Conservation (phyloP, 2,888 invertebrate genomes). For the Meghimatium bilineatum region DNA sequence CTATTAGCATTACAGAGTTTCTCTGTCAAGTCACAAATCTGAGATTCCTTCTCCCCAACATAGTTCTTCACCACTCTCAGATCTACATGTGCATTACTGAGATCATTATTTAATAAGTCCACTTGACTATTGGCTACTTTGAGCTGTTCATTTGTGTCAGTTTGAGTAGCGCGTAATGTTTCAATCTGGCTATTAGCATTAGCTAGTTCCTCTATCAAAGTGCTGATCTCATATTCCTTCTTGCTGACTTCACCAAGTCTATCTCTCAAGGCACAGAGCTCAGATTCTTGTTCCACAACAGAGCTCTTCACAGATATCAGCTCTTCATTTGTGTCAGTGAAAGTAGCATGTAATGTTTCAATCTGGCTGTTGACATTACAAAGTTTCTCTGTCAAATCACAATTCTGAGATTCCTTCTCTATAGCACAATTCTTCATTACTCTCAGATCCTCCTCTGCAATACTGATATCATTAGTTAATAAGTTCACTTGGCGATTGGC, state of each 20-base stretch:
- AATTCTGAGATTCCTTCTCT: background rate
- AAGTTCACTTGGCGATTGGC: background rate
- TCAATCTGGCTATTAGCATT: background rate
- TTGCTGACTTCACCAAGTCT: background rate
- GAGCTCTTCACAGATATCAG: background rate
- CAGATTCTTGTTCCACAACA: background rate
- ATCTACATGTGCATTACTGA: conserved; percentile 19
- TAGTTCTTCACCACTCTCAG: background rate
- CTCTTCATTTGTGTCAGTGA: conserved; percentile 21
- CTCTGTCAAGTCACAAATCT: conserved; percentile 1
- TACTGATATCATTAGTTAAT: background rate
- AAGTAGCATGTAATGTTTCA: background rate
- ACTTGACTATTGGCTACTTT: conserved; percentile 20
- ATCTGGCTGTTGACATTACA: conserved; percentile 19
- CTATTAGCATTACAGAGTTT: background rate
- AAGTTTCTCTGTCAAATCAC: background rate
- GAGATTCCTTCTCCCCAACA: background rate
- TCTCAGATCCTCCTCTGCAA: conserved; percentile 7
- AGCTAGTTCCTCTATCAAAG: background rate
- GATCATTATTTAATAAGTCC: background rate
- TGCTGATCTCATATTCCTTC: conserved; percentile 8
- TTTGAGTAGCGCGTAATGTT: background rate
- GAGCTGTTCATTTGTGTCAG: background rate
- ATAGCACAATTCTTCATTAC: background rate
- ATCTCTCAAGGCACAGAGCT: background rate